Base-by-base conservation (phyloP, 1,140 invertebrate genomes). In the Camponotus pennsylvanicus region DNA sequence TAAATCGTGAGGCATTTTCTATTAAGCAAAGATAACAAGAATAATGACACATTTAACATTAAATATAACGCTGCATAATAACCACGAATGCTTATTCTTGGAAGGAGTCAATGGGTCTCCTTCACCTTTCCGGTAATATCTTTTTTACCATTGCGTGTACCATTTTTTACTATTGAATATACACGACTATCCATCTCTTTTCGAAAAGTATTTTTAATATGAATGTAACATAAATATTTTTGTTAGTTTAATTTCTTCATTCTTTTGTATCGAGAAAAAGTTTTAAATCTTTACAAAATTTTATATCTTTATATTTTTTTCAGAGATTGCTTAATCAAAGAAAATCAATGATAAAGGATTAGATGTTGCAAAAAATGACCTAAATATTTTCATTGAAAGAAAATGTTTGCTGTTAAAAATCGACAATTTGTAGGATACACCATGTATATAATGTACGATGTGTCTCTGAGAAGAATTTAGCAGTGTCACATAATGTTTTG, bases 51-150 rank as follows among this genome's bases (percentile, higher is more conserved):
- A 6, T 21, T 66, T 64, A 37, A n/a, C 21, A 7, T 73, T 73
- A 73, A 42, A 13, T 40, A 32, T 82, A 82, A 61, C 67, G n/a
- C 34, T 42, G 63, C 63, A 52, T 80, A 73, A 82, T 73, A 45
- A 73, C 15, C 40, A 27, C 18, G 7, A 71, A 27, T 34, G 49
- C 45, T 40, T 71, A 18, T 73, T 82, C 67, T 34, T n/a, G 18
- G 69, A 73, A 61, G 27, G 59, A 67, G 66, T 70, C 78, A 80
- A 80, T 52, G 52, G 18, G 18, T 59, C 52, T 71, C 52, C 34
- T 59, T 32, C 32, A 59, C 67, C 34, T 52, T 82, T 45, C 32
- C 13, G 32, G 52, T 27, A 15, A 32, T 70, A 69, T n/a, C n/a
- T 70, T 80, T 57, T 79, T 49, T 45, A 8, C 5, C 27, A 1